Conservation (phyloP, 2,113 vertebrate species). For the Chlorodrepanis virens region DNA sequence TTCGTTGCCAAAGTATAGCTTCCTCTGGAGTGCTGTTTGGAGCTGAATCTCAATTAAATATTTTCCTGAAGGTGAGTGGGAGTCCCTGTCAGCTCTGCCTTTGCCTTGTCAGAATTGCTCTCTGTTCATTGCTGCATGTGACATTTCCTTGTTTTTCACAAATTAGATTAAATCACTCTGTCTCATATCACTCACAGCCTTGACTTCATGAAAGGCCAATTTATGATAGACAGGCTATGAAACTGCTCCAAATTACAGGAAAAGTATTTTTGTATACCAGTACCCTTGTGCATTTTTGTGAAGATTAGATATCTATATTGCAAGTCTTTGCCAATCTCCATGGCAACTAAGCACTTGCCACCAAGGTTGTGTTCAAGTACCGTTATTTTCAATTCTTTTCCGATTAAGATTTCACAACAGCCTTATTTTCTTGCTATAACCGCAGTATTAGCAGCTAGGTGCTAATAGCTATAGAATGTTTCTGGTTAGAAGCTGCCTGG, state of each 20-base stretch:
- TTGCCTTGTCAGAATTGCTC: neutral
- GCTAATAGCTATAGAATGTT: neutral
- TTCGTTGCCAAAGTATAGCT: neutral
- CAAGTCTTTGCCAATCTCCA: conserved; percentile 37
- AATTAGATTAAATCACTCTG: neutral
- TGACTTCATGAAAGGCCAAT: neutral
- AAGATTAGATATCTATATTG: neutral
- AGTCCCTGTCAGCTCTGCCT: neutral
- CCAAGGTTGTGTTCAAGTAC: neutral
- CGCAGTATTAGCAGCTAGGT: neutral
- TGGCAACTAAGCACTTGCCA: conserved; percentile 7
- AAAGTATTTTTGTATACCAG: neutral
- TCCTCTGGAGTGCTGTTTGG: neutral
- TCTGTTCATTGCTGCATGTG: neutral
- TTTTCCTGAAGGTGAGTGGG: conserved; percentile 1
- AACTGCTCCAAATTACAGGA: neutral
- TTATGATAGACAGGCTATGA: neutral
- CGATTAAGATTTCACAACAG: conserved; percentile 22
- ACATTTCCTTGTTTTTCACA: conserved; percentile 1
- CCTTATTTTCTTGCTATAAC: neutral
- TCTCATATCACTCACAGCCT: neutral
- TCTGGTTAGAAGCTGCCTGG: neutral
- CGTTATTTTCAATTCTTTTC: conserved; percentile 20
- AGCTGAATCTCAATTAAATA: neutral
- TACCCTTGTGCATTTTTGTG: neutral